Evolutionary conservation across 1,140 invertebrate species (phyloP), one percentile per base, ranked within the genome.

Genomic region (Diuraphis noxia): DNA sequence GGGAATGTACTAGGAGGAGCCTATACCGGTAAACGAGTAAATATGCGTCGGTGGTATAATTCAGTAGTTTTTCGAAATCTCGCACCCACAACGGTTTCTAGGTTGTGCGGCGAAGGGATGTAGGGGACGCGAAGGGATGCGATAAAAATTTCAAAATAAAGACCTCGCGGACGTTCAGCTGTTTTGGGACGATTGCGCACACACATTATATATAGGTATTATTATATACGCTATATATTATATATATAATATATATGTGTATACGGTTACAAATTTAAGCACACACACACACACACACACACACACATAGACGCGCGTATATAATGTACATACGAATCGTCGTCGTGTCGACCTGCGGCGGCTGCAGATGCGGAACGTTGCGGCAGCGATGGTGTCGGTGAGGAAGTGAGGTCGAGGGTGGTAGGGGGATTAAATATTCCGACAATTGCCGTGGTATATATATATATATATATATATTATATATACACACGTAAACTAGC

Each of bases 101-200:
- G 21, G 38, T 41, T 6, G 38, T 40, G 79, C 79, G 82, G 34
- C 6, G 46, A 43, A 49, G 34, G 49, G 79, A 17, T 19, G 36
- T 40, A 4, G 30, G 17, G 13, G 25, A 17, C 23, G 49, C 6
- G 46, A 38, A 25, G 85, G 46, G 49, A 23, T 86, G 46, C 49
- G 49, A 56, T 88, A 88, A 63, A 56, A 40, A 40, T 88, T 63
- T 40, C 25, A 49, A 86, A 86, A 49, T 36, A 86, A 86, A 86
- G 43, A 52, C 43, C 23, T 86, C 9, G 82, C 30, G 41, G 46
- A 86, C 46, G 84, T 86, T 49, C 84, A 86, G 84, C 46, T 86
- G 84, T 86, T 86, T 86, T 43, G 84, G 43, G 84, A 86, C 30
- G 84, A 34, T 43, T 34, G 84, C 19, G 38, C 30, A 87, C 23